Conservation (phyloP, 2,888 invertebrate species). For the Cerceris rybyensis region DNA sequence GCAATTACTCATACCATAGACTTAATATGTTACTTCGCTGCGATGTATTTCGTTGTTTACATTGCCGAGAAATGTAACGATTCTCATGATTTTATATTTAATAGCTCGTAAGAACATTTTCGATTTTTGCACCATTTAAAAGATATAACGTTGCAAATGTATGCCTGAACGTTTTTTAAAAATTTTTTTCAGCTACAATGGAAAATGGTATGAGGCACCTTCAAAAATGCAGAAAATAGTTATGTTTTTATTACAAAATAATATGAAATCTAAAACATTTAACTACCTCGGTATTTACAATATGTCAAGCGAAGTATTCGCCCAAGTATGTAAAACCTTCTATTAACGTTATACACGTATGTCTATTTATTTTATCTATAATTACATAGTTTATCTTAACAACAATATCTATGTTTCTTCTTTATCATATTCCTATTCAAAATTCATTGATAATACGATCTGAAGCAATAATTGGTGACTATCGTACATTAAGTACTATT, state of each 20-base stretch:
- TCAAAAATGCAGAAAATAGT: not conserved
- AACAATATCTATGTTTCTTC: too few species aligned
- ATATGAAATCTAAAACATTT: not conserved
- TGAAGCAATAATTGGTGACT: too few species aligned
- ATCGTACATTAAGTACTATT: too few species aligned
- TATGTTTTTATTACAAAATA: not conserved
- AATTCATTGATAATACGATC: too few species aligned
- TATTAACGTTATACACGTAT: too few species aligned
- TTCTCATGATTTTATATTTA: not conserved
- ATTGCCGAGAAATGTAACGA: not conserved
- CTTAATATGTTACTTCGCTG: not conserved
- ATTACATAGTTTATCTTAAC: not conserved
- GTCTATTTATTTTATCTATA: not conserved
- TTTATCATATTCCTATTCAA: too few species aligned
- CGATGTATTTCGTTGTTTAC: not conserved
- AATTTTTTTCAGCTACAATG: conserved; percentile 1
- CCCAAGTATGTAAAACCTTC: not conserved
- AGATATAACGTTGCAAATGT: too few species aligned
- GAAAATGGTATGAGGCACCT: conserved; percentile 3
- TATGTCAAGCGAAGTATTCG: not conserved
- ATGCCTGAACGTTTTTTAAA: too few species aligned
- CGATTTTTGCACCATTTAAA: too few species aligned
- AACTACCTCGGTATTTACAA: not conserved
- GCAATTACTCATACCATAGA: not conserved
- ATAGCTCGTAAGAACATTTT: not conserved